Evolutionary conservation across 2,888 invertebrate species (phyloP).

Genomic region (Cosmia trapezina): DNA sequence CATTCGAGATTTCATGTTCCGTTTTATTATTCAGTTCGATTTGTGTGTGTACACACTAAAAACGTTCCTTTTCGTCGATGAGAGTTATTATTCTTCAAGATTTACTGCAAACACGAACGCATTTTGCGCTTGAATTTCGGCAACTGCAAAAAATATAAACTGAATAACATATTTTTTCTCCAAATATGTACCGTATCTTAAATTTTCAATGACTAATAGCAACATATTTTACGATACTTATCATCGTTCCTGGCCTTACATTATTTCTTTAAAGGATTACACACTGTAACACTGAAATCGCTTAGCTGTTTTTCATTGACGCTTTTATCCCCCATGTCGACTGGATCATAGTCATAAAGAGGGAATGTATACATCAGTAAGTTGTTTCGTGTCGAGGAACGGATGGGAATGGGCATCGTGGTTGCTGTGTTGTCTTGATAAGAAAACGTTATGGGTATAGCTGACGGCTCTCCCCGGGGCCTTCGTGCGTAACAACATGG

Average conservation of each 20-base stretch:
- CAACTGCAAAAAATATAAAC: constrained; percentile 8
- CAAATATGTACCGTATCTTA: background rate
- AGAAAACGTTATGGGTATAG: constrained; percentile 82
- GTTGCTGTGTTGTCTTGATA: constrained; percentile 81
- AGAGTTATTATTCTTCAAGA: constrained; percentile 31
- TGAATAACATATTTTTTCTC: background rate
- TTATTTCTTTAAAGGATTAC: constrained; percentile 24
- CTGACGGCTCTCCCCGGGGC: constrained; percentile 79
- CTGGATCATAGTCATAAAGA: constrained; percentile 38
- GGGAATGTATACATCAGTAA: constrained; percentile 57
- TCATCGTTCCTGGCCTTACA: constrained; percentile 7
- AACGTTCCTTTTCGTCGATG: constrained; percentile 26
- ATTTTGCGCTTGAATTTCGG: constrained; percentile 11
- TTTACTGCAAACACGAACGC: constrained; percentile 29
- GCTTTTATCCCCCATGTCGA: constrained; percentile 27
- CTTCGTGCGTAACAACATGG: constrained; percentile 77
- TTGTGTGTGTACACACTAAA: constrained; percentile 37
- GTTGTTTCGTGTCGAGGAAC: constrained; percentile 51
- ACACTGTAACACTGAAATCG: constrained; percentile 20
- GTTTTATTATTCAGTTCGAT: constrained; percentile 54
- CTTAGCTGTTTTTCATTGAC: constrained; percentile 50
- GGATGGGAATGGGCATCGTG: constrained; percentile 64
- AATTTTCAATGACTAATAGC: constrained; percentile 24
- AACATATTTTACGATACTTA: constrained; percentile 25
- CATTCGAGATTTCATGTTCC: constrained; percentile 58